A percentile compares a stretch with the other conserved stretches of the same genome.
Conservation (phyloP, 2,113 vertebrate genomes). For the Chamaetylas fuelleborni region DNA sequence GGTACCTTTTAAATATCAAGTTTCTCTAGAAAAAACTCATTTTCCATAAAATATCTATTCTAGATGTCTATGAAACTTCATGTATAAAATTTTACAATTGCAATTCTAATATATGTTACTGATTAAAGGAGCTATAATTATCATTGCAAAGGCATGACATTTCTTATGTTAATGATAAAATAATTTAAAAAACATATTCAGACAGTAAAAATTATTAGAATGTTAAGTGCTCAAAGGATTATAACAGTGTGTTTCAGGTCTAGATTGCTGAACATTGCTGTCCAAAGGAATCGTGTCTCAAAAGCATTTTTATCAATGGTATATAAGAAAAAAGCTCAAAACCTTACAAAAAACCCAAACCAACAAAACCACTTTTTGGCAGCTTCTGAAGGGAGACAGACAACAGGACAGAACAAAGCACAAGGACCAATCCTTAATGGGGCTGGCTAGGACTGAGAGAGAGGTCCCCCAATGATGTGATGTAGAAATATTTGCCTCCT, state of each 20-base stretch:
- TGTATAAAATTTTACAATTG: background rate
- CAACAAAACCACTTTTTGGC: background rate
- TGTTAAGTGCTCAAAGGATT: background rate
- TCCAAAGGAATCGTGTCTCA: background rate
- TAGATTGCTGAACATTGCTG: background rate
- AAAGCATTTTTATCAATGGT: background rate
- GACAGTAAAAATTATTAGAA: background rate
- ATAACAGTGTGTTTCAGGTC: background rate
- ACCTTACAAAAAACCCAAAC: background rate
- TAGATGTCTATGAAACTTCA: background rate
- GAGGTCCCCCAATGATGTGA: fast-evolving
- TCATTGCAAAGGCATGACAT: background rate
- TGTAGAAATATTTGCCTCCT: background rate
- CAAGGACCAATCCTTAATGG: background rate
- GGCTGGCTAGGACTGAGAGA: background rate
- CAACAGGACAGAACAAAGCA: background rate
- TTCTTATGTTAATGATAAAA: background rate
- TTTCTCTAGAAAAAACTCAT: background rate
- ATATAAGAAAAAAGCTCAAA: background rate
- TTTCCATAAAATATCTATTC: background rate
- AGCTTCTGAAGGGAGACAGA: background rate
- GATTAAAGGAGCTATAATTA: background rate
- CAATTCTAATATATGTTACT: background rate
- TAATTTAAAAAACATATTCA: background rate
- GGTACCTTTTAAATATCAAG: background rate